Evolutionary conservation across 2,888 invertebrate species (phyloP).

Genomic region (Coleophora deauratella): DNA sequence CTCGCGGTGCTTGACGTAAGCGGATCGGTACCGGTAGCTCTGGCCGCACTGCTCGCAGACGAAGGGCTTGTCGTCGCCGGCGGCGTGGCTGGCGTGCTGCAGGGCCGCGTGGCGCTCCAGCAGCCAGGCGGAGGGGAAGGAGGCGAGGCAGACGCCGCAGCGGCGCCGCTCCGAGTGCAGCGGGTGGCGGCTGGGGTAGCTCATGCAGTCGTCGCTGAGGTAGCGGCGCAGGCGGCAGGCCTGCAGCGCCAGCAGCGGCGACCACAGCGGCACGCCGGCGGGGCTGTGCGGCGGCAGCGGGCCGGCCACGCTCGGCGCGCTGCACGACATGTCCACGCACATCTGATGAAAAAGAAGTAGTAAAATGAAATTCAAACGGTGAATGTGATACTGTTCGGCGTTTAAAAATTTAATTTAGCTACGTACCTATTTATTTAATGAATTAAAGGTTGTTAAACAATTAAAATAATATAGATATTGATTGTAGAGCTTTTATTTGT

Average conservation of each 20-base stretch:
- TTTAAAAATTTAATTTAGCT: constrained; percentile 1
- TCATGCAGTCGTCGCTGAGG: constrained; percentile 68
- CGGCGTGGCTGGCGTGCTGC: constrained; percentile 82
- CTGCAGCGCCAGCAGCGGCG: constrained; percentile 62
- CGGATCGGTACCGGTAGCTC: constrained; percentile 90
- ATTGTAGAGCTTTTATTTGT: constrained; percentile 85
- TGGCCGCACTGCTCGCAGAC: constrained; percentile 94
- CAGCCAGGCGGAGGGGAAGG: constrained; percentile 91
- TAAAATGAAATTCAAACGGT: background rate
- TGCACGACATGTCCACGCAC: constrained; percentile 61
- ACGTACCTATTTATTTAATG: constrained; percentile 23
- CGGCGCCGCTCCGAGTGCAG: constrained; percentile 69
- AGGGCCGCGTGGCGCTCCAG: constrained; percentile 89
- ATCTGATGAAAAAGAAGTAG: constrained; percentile 35
- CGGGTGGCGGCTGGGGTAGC: constrained; percentile 51
- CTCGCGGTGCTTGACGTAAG: constrained; percentile 82
- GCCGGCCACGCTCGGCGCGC: constrained; percentile 40
- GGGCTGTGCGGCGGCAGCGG: constrained; percentile 51
- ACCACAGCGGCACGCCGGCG: constrained; percentile 55
- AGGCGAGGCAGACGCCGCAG: constrained; percentile 89
- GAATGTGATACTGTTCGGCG: background rate
- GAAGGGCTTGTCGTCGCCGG: constrained; percentile 88
- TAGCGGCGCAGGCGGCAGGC: constrained; percentile 65
- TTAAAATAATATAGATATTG: constrained; percentile 19
- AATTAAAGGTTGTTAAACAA: constrained; percentile 37